Evolutionary conservation across 2,888 invertebrate species (phyloP), one percentile per base, ranked within the genome.

Genomic region (Synergus umbraculus): DNA sequence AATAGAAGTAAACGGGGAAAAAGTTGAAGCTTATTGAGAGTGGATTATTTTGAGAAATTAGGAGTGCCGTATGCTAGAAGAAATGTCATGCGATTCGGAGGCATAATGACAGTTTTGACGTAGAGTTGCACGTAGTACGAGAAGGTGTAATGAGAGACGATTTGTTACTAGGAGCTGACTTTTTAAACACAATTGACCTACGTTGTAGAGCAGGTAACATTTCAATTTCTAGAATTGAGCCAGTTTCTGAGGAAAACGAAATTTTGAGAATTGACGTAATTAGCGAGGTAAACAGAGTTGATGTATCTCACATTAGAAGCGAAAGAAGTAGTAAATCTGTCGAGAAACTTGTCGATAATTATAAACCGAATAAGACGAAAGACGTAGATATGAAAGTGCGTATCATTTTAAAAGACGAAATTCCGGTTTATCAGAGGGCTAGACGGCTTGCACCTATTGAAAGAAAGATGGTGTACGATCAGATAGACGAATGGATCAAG

Each of bases 91-190:
- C 64, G 76, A 76, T 83, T 84, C 66, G 73, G 46, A 4, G 83
- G 84, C 9, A 76, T 76, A 43, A 58, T 10, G 43, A 81, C 3
- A 3, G 5, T 49, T 83, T 78, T 63, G 1, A 37, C 7, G 54
- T 83, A 7, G 22, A 69, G 4, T 66, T 83, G 5, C 83, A 84
- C 54, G 77, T 84, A 9, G 78, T 84, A 1, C n/a, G 79, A 0
- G 78, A 83, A 49, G 41, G 60, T 13, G 65, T 67, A 15, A 58
- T 83, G 10, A 79, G 37, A 0, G 10, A 82, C 44, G 63, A 60
- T 22, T 22, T 84, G 41, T 49, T 85, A 29, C 54, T 85, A 0
- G 83, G 81, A 0, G 76, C 76, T 10, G 83, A 76, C 41, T 76
- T 85, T 10, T 79, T 85, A 12, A 46, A 44, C 13, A 37, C 44